Conservation (phyloP, 1,140 invertebrate genomes). For the Penaeus indicus region DNA sequence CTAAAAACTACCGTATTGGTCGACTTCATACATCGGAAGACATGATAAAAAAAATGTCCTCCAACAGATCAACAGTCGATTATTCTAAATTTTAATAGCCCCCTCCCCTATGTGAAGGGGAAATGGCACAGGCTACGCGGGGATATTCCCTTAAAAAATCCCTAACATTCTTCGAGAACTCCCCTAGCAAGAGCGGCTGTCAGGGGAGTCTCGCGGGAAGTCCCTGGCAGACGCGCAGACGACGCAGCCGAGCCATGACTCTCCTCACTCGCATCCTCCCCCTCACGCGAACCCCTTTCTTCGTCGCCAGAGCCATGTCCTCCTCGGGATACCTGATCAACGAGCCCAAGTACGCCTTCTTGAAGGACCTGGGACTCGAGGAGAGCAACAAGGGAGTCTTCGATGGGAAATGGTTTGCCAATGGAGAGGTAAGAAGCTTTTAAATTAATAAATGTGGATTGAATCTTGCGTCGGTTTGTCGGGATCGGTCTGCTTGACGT, state of each 20-base stretch:
- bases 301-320: slow-evolving; percentile 65
- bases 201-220: background rate
- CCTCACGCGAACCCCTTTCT: background rate
- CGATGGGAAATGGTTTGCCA: slow-evolving; percentile 88
- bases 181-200: background rate
- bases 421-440: slow-evolving; percentile 80
- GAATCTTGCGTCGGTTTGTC: background rate
- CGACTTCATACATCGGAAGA: too few relatives aligned
- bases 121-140: too few relatives aligned
- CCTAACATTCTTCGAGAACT: too few relatives aligned
- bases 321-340: slow-evolving; percentile 78
- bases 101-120: too few relatives aligned
- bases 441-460: background rate
- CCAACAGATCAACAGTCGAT: too few relatives aligned
- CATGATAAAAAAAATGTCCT: too few relatives aligned
- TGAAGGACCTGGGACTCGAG: slow-evolving; percentile 88
- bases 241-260: slow-evolving; percentile 33
- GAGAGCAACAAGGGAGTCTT: slow-evolving; percentile 88
- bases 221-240: background rate
- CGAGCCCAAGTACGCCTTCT: slow-evolving; percentile 86
- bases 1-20: too few relatives aligned
- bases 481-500: background rate
- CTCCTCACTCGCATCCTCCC: slow-evolving; percentile 25
- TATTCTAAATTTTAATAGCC: too few relatives aligned
- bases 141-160: too few relatives aligned